These are phyloP conservation scores for Ophiothrix spiculata DNA, from an alignment of 35 echinoderm and acorn worm species.

Conservation along the genomic window DNA sequence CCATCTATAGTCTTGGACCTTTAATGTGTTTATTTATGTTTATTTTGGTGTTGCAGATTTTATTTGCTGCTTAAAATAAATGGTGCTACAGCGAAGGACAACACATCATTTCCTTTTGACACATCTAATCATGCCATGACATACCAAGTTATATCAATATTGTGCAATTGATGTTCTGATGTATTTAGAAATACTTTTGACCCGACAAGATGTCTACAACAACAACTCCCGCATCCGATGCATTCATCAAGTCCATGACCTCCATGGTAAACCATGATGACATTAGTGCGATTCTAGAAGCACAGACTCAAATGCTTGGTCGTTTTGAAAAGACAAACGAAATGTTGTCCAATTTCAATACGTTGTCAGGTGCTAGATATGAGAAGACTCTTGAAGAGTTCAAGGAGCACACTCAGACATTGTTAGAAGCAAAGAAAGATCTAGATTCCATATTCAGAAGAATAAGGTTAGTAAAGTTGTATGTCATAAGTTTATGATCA, in stretches of 20 bases:
- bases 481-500: background rate
- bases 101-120: too few species aligned
- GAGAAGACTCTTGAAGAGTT: slow-evolving; percentile 74
- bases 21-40: too few species aligned
- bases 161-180: too few species aligned
- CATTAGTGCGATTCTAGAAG: slow-evolving; percentile 65
- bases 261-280: slow-evolving; percentile 89
- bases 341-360: slow-evolving; percentile 60
- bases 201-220: too few species aligned
- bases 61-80: too few species aligned
- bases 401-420: slow-evolving; percentile 67
- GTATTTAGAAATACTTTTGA: too few species aligned
- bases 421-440: slow-evolving; percentile 77
- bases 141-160: too few species aligned
- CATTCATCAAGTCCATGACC: slow-evolving; percentile 65
- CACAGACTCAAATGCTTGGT: slow-evolving; percentile 82
- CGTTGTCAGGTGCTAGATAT: slow-evolving; percentile 58
- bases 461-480: too few species aligned
- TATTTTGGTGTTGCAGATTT: too few species aligned
- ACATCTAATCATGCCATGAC: too few species aligned
- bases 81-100: too few species aligned
- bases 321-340: slow-evolving; percentile 84
- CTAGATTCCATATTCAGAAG: slow-evolving; percentile 75
- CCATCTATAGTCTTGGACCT: too few species aligned
- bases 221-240: slow-evolving; percentile 64